Base-by-base conservation (phyloP, 2,888 invertebrate genomes). In the Lochmaea capreae region DNA sequence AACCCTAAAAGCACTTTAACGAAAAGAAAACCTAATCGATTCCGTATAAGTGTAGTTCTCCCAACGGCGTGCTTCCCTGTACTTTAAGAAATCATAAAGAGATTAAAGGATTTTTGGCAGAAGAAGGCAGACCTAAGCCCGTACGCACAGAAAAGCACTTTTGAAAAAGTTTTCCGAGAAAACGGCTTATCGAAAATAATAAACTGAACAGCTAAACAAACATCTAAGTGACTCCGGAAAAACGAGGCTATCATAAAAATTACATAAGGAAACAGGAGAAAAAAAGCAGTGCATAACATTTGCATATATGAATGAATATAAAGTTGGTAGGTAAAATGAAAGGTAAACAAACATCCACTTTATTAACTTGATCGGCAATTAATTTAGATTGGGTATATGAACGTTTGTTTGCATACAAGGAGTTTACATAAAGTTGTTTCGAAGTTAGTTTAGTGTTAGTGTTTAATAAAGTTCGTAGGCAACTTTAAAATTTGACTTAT, bases 11-110 rank as follows among this genome's bases (percentile, higher is more conserved):
- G 54, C 11, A 18, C 54, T 54, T 54, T 9, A 16, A 18, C 54
- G 8, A 54, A 54, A 54, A 54, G 10, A 16, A 16, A 54, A 54
- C 54, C 54, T 54, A 16, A 54, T 54, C 54, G 54, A 54, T 54
- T 54, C 54, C 67, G 39, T 43, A 62, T 46, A 59, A 52, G 54
- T 43, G 61, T 46, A 46, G 33, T 71, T 73, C 61, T 70, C 52
- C 73, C 75, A 52, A 58, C 71, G 62, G 77, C 62, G 52, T 68
- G 66, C 77, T 76, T 74, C 65, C 75, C 75, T 76, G 69, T 73
- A 79, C 80, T 81, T 80, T 79, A 81, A 82, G 82, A 82, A 82
- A 82, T 83, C 82, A 81, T 83, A 82, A 83, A 82, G 80, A 81
- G 82, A 82, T 81, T 80, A 80, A 77, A 79, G 81, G 81, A 80